Evolutionary conservation across 2,113 vertebrate genomes (phyloP).

Genomic region (Lagopus leucura): DNA sequence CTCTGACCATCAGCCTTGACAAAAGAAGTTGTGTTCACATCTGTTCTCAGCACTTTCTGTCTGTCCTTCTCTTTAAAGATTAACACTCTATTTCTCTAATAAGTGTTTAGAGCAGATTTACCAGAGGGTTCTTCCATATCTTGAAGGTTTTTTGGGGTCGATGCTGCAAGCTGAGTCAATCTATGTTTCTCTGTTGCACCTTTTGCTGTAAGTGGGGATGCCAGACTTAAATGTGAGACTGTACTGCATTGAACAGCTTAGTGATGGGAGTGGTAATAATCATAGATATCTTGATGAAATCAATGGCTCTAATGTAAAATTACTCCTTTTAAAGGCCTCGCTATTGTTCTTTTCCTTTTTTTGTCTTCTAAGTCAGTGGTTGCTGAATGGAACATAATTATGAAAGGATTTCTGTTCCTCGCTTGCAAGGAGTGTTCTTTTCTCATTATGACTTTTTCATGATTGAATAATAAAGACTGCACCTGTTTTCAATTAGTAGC

Average conservation of each 20-base stretch:
- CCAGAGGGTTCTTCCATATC: neutral
- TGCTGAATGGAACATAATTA: constrained; percentile 85
- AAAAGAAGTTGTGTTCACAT: neutral
- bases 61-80: neutral
- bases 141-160: neutral
- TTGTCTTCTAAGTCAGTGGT: constrained; percentile 75
- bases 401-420: constrained; percentile 83
- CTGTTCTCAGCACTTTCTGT: neutral
- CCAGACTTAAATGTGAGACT: constrained; percentile 67
- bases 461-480: constrained; percentile 84
- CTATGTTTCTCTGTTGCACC: constrained; percentile 4
- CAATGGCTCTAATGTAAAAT: constrained; percentile 78
- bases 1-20: neutral
- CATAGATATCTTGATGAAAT: constrained; percentile 75
- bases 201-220: constrained; percentile 60
- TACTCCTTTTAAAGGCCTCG: constrained; percentile 71
- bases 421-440: constrained; percentile 81
- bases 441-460: constrained; percentile 85
- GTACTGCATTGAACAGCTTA: constrained; percentile 66
- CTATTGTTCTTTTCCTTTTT: constrained; percentile 75
- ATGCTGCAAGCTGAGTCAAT: constrained; percentile 7
- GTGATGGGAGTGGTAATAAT: constrained; percentile 74
- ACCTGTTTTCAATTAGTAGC: constrained; percentile 83
- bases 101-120: neutral
- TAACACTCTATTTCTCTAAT: neutral